phyloP scores from a whole-genome alignment of 2,113 vertebrate genomes.

The Arizona elegans region DNA sequence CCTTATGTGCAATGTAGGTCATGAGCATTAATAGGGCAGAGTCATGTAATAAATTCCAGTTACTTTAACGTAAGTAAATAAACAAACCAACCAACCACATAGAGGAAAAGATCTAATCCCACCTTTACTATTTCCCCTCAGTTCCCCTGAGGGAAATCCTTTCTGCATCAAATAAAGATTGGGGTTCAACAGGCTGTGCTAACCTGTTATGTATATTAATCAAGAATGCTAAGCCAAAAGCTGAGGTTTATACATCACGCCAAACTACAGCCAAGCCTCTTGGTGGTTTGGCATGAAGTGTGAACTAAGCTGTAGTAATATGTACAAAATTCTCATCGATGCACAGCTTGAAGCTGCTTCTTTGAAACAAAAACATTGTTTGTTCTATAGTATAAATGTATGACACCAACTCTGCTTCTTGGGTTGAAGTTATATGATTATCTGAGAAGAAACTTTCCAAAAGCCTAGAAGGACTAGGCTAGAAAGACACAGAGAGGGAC shows the following conservation, averaged over 20 bases:
- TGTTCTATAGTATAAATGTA: neutral
- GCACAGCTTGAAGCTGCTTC: neutral
- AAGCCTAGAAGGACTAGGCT: neutral
- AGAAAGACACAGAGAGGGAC: no score
- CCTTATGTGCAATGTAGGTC: neutral
- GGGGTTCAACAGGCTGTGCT: neutral
- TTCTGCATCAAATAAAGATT: neutral
- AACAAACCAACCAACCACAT: neutral
- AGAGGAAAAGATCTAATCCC: neutral
- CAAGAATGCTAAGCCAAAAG: neutral
- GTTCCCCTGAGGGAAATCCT: neutral
- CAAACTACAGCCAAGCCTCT: neutral
- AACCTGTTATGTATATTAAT: neutral
- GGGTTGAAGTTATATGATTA: neutral
- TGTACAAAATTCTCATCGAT: neutral
- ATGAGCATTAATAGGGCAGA: neutral
- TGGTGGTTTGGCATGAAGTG: neutral
- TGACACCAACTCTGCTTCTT: neutral
- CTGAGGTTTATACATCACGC: neutral
- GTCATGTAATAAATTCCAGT: neutral
- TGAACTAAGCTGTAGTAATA: neutral
- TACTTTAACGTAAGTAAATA: neutral
- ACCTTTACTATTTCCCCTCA: neutral
- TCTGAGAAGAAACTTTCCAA: neutral
- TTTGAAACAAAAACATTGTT: neutral